phyloP scores from a whole-genome alignment of 2,888 invertebrate species.

The Pyralis farinalis region DNA sequence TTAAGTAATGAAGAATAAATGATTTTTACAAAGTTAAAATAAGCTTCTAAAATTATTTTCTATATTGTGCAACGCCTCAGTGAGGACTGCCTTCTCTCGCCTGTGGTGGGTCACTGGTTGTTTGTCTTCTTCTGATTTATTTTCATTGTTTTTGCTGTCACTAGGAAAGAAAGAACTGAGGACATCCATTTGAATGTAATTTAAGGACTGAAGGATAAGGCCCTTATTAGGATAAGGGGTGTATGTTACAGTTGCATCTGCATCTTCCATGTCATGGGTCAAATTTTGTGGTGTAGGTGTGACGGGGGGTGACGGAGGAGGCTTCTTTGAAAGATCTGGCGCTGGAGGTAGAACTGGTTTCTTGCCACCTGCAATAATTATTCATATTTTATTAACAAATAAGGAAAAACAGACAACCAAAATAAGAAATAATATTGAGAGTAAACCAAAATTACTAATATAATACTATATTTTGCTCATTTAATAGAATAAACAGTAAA shows the following conservation, averaged over 20 bases:
- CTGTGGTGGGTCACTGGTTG: slow-evolving; percentile 25
- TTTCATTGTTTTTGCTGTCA: slow-evolving; percentile 25
- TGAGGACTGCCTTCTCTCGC: slow-evolving; percentile 53
- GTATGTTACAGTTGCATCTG: slow-evolving; percentile 20
- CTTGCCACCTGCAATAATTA: slow-evolving; percentile 40
- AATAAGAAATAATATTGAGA: too few species aligned
- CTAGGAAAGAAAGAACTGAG: slow-evolving; percentile 62
- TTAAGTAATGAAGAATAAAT: background rate
- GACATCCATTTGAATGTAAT: slow-evolving; percentile 75
- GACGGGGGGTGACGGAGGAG: slow-evolving; percentile 24
- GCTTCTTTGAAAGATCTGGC: slow-evolving; percentile 8
- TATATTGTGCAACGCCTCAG: slow-evolving; percentile 57
- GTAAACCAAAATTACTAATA: too few species aligned
- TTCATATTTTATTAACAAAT: too few species aligned
- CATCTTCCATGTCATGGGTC: slow-evolving; percentile 15
- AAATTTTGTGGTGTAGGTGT: slow-evolving; percentile 25
- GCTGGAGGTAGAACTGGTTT: slow-evolving; percentile 35
- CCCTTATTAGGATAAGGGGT: slow-evolving; percentile 72
- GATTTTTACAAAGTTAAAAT: slow-evolving; percentile 38
- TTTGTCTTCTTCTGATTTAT: slow-evolving; percentile 29
- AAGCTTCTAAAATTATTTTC: slow-evolving; percentile 71
- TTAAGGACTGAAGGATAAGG: slow-evolving; percentile 65
- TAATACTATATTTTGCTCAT: too few species aligned
- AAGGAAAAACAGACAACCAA: too few species aligned
- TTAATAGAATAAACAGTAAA: too few species aligned